These are phyloP conservation scores for Orthosia gracilis DNA, from an alignment of 2,888 invertebrate genomes.

Conservation along the genomic window DNA sequence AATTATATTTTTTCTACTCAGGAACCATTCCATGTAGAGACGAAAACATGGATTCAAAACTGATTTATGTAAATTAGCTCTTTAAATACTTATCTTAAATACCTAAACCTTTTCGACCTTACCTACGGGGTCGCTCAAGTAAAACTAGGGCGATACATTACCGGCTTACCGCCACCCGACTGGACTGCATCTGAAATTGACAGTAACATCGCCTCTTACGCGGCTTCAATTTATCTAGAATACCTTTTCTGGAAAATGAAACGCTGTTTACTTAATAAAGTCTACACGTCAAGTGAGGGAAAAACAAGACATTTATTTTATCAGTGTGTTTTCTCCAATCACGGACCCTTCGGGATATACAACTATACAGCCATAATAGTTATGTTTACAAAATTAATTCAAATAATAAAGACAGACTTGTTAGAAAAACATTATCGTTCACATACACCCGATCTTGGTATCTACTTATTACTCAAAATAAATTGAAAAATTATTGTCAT, in stretches of 20 bases:
- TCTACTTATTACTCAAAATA: background rate
- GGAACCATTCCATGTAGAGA: background rate
- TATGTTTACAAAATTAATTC: too few relatives aligned
- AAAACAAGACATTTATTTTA: constrained; percentile 23
- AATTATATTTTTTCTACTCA: too few relatives aligned
- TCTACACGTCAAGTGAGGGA: constrained; percentile 15
- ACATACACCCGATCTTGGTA: constrained; percentile 10
- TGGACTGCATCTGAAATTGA: constrained; percentile 50
- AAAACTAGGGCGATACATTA: constrained; percentile 15
- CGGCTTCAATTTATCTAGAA: constrained; percentile 31
- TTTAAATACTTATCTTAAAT: background rate
- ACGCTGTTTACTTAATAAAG: constrained; percentile 13
- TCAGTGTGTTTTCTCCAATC: constrained; percentile 1
- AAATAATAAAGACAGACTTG: too few relatives aligned
- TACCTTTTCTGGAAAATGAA: constrained; percentile 35
- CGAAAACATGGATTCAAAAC: background rate
- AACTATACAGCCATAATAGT: too few relatives aligned
- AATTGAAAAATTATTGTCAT: too few relatives aligned
- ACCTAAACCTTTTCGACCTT: background rate
- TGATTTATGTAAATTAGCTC: background rate
- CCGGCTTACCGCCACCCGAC: constrained; percentile 3
- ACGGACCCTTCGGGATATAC: too few relatives aligned
- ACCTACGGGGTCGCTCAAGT: constrained; percentile 8
- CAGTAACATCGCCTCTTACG: constrained; percentile 10
- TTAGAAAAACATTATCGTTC: constrained; percentile 1